Conservation (phyloP, 1,140 invertebrate species). For the Calliphora vicina region DNA sequence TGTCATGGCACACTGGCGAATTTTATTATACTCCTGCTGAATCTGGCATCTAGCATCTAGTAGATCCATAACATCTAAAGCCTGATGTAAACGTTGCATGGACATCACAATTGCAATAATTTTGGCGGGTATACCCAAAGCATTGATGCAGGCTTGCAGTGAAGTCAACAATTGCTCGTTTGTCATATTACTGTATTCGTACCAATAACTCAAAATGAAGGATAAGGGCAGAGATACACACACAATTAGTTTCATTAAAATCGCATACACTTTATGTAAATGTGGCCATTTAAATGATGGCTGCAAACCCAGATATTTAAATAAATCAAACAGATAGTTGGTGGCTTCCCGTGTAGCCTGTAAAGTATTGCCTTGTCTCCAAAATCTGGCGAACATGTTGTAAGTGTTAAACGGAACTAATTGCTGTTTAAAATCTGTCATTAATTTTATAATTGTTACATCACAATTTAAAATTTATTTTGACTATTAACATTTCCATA, state of each 20-base stretch:
- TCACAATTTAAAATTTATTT: too few species aligned
- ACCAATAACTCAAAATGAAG: slow-evolving; percentile 20
- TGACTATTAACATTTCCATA: too few species aligned
- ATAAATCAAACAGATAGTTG: too few species aligned
- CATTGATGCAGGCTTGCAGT: slow-evolving; percentile 44
- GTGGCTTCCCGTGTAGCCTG: too few species aligned
- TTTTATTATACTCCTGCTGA: slow-evolving; percentile 30
- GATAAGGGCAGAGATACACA: slow-evolving; percentile 7
- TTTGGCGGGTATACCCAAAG: slow-evolving; percentile 42
- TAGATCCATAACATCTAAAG: slow-evolving; percentile 36
- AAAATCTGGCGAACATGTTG: too few species aligned
- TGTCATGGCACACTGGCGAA: background rate
- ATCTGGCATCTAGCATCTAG: slow-evolving; percentile 41
- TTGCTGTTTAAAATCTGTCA: too few species aligned
- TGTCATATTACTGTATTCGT: background rate
- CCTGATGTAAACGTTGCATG: slow-evolving; percentile 34
- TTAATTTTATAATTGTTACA: too few species aligned
- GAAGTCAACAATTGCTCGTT: slow-evolving; percentile 27
- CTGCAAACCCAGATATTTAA: too few species aligned
- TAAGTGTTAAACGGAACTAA: too few species aligned
- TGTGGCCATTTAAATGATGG: too few species aligned
- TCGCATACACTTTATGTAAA: background rate
- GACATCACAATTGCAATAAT: slow-evolving; percentile 40
- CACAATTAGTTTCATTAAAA: background rate
- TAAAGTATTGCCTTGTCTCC: too few species aligned